phyloP scores from a whole-genome alignment of 2,113 vertebrate genomes.

The Callaeas wilsoni region DNA sequence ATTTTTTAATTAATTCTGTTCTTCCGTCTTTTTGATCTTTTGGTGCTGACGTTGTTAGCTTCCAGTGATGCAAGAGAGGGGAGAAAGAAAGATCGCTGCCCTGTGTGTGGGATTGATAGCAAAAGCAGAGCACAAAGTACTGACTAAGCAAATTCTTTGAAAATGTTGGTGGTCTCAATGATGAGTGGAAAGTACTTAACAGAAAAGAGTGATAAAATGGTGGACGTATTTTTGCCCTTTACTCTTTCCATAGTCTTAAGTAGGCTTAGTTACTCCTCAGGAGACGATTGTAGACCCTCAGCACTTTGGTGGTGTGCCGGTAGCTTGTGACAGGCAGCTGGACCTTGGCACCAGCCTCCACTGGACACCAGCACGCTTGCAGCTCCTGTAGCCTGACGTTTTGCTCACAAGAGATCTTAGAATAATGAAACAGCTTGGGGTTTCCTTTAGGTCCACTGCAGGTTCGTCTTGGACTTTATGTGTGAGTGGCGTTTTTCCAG shows the following conservation, averaged over 20 bases:
- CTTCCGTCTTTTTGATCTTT: neutral
- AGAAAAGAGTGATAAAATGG: neutral
- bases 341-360: neutral
- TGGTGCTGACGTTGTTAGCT: neutral
- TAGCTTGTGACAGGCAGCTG: neutral
- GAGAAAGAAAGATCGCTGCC: neutral
- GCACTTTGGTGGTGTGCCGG: neutral
- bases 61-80: neutral
- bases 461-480: neutral
- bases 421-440: neutral
- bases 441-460: neutral
- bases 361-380: neutral
- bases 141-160: neutral
- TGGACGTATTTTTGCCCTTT: neutral
- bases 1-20: neutral
- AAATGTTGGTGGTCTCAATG: neutral
- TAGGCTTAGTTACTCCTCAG: neutral
- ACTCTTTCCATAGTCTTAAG: neutral
- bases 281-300: rapidly evolving
- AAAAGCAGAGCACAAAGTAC: neutral
- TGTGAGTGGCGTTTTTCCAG: neutral
- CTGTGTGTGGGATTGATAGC: neutral
- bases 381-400: neutral
- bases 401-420: neutral
- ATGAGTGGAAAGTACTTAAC: neutral